Evolutionary conservation across 2,888 invertebrate genomes (phyloP), one percentile per base, ranked within the genome.

Genomic region (Stomorhina lunata): DNA sequence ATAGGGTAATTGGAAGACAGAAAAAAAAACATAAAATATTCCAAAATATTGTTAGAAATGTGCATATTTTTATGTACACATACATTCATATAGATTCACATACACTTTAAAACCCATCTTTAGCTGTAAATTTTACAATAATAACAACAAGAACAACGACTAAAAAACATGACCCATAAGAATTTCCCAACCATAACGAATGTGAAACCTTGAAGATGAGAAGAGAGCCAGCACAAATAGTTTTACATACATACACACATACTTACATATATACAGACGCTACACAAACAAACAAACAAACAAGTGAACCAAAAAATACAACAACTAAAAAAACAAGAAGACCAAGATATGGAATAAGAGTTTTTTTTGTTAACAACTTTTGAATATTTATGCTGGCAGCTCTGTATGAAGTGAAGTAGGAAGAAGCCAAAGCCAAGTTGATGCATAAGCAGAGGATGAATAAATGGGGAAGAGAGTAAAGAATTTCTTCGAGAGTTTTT

Each of bases 181-280:
- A 68, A 45, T 55, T 78, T 45, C 29, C 53, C 61, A 81, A 68
- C 61, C 55, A 63, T 53, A 25, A 27, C 43, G n/a, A 50, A 43
- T 71, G 59, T 59, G 48, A 78, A 82, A 82, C 82, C 82, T 82
- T 82, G 82, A 82, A 80, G 81, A 78, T 73, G 73, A 48, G 68
- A 66, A 63, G 25, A 53, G 69, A 50, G 34, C 15, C 37, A 40
- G n/a, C 50, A 37, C n/a, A n/a, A n/a, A n/a, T n/a, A n/a, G n/a
- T n/a, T n/a, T n/a, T n/a, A 68, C 27, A 3, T 17, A 15, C 20
- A 59, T n/a, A n/a, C n/a, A 29, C 72, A 50, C 22, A 63, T 29
- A 22, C 32, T 32, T 32, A 4, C 9, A 32, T 32, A 32, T 9
- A 32, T 32, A 40, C 32, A 32, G 34, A 32, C 32, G 37, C 50